Evolutionary conservation across 64 coral and sea anemone genomes (phyloP).

Genomic region (Exaiptasia diaphana): DNA sequence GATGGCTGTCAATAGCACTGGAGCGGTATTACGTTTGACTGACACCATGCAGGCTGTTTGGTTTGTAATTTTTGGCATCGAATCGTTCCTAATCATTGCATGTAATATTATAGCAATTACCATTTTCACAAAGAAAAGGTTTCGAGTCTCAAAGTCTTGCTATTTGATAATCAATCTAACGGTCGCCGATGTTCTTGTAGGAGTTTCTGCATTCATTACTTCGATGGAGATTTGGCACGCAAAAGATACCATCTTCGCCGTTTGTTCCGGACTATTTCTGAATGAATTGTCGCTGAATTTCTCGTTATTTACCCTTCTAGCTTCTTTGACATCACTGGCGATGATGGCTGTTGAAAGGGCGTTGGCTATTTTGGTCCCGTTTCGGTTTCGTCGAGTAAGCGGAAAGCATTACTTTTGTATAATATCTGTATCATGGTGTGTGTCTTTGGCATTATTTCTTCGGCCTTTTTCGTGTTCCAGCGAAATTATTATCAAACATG

Average conservation of each 20-base stretch:
- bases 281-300: too few species aligned
- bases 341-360: not conserved
- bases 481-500: too few species aligned
- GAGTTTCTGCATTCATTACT: not conserved
- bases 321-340: not conserved
- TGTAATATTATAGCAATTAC: not conserved
- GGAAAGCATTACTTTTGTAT: not conserved
- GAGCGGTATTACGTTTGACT: too few species aligned
- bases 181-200: not conserved
- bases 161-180: constrained; percentile 15
- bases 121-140: not conserved
- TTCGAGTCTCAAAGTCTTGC: not conserved
- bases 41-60: not conserved
- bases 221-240: too few species aligned
- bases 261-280: too few species aligned
- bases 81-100: not conserved
- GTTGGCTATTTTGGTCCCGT: not conserved
- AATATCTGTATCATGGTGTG: not conserved
- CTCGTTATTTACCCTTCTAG: not conserved
- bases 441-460: not conserved
- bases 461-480: not conserved
- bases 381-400: not conserved
- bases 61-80: not conserved
- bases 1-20: too few species aligned
- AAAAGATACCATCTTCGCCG: too few species aligned